Evolutionary conservation across 2,797 vertebrate species (phyloP), one percentile per base, ranked within the genome.

Genomic region (Apogon talboti): DNA sequence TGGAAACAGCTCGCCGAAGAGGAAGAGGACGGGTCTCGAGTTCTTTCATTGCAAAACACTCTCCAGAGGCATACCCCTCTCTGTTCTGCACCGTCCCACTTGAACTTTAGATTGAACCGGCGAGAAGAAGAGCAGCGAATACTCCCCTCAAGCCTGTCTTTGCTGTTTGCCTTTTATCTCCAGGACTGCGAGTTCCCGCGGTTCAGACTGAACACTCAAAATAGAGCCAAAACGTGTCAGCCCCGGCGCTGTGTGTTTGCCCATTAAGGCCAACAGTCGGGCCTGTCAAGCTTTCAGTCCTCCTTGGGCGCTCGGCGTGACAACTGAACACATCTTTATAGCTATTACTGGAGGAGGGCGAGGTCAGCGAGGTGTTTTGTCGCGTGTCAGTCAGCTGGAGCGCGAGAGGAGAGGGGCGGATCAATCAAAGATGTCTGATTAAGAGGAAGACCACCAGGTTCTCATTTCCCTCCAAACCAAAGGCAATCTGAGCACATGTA

Each of bases 341-440:
- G 80, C 57, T 42, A 75, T 84, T 73, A 82, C 4, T 0, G 54
- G 64, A 70, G 60, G 73, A 76, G 38, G 46, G 14, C 11, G 56
- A 78, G 66, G 84, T 87, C 72, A 55, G 56, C 16, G 52, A 54
- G 68, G 44, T 72, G 84, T 77, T 83, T 50, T 33, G 66, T 41
- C 54, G 62, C 33, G 9, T 67, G 85, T 86, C 89, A 83, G 55
- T 86, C 81, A 83, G 79, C 67, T 78, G 83, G 82, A 90, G 76
- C 76, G 81, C 59, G 83, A 50, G 79, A 6, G 60, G 0, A 4
- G 60, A 50, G 50, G 67, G 74, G 74, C 30, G 75, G 82, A 88
- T 90, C 90, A 86, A 92, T 93, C 84, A 90, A 51, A 87, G 78
- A 69, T 85, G 82, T 88, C 87, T 89, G 90, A 92, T 91, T 87